Evolutionary conservation across 1,140 invertebrate genomes (phyloP).

Genomic region (Harlomillsia oculata): DNA sequence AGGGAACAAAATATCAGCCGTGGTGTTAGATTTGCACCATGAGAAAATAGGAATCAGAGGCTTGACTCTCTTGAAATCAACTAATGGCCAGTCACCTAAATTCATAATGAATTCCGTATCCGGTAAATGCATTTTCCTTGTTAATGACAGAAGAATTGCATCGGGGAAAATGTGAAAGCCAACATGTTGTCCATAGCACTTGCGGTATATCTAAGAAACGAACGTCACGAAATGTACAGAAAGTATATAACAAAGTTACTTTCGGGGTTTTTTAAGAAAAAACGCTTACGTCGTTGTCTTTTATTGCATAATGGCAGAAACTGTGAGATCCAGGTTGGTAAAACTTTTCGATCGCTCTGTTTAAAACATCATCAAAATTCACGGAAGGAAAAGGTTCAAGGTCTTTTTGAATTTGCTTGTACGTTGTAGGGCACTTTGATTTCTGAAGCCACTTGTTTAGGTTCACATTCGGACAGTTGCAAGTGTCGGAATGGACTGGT

Average conservation of each 20-base stretch:
- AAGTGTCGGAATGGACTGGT: conserved; percentile 67
- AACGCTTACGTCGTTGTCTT: conserved; percentile 59
- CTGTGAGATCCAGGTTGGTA: conserved; percentile 66
- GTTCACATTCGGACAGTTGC: conserved; percentile 63
- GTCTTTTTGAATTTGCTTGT: conserved; percentile 65
- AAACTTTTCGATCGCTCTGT: conserved; percentile 54
- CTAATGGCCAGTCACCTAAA: conserved; percentile 89
- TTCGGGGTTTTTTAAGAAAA: background rate
- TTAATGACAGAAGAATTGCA: conserved; percentile 69
- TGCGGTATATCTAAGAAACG: conserved; percentile 61
- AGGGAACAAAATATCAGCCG: conserved; percentile 82
- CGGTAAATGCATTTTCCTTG: conserved; percentile 70
- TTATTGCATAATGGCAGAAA: conserved; percentile 81
- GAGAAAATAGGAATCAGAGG: conserved; percentile 76
- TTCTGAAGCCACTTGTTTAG: conserved; percentile 56
- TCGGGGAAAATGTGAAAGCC: conserved; percentile 95
- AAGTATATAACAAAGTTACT: background rate
- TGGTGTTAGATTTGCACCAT: conserved; percentile 76
- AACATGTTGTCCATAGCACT: conserved; percentile 87
- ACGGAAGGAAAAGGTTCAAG: conserved; percentile 58
- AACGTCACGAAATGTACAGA: background rate
- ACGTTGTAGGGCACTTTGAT: conserved; percentile 55
- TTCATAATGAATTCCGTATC: conserved; percentile 87
- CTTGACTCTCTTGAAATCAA: conserved; percentile 44
- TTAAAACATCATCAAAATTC: conserved; percentile 58